Evolutionary conservation across 2,888 invertebrate species (phyloP), one percentile per base, ranked within the genome.

Genomic region (Hydrotaea diabolus): DNA sequence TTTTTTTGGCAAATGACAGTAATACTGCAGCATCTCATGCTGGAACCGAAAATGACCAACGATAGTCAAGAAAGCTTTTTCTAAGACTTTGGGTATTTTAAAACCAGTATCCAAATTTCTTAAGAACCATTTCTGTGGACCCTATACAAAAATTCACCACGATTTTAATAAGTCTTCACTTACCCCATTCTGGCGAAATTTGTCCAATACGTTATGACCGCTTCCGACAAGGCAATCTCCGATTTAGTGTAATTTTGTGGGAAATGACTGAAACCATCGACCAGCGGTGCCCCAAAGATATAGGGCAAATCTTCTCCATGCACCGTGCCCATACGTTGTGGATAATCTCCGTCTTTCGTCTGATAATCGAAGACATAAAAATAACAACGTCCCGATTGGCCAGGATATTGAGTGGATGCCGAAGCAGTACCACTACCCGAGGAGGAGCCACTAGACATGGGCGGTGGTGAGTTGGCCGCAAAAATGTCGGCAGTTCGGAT

Each of bases 361-460:
- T 98, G 98, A 92, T 98, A 98, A 90, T 97, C 97, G 89, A 98
- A 97, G 5, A 98, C 97, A 91, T 97, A 98, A 92, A 98, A 97
- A 91, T 95, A 98, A 0, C 97, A 96, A 87, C 95, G 96, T n/a
- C 95, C 95, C n/a, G 93, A 93, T 43, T 88, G 90, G 31, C 88
- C 89, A 0, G 87, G 87, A 15, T 90, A 88, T 0, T 85, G 77
- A 0, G 91, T 88, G 7, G 89, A 88, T 0, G 90, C 88, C 0
- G 91, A 89, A 2, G 90, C 89, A 2, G 89, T 88, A 4, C 88
- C 89, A 8, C 88, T 87, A 7, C 93, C 92, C 0, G 94, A 36
- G 7, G 76, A 78, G 0, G 80, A 82, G 17, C 83, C 79, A 5
- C 79, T 82, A 57, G 89, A 88, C 7, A 87, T 80, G 2, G 92